These are phyloP conservation scores for Periphyllus acericola DNA, from an alignment of 2,888 invertebrate genomes.

Conservation along the genomic window DNA sequence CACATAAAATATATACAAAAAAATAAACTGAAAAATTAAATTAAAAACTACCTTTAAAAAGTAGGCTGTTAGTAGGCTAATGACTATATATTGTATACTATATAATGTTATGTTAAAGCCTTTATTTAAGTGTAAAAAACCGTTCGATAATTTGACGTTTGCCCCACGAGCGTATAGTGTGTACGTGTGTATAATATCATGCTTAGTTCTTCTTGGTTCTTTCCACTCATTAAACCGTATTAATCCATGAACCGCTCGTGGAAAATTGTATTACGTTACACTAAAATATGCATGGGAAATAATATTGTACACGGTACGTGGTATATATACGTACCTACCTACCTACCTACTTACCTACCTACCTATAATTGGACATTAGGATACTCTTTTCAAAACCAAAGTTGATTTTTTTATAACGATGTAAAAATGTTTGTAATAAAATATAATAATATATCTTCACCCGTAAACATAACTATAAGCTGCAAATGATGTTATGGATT, in stretches of 20 bases:
- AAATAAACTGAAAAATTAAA: no score
- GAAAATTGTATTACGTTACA: constrained; percentile 26
- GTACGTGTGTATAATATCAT: not conserved
- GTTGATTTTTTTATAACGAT: constrained; percentile 9
- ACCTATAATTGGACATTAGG: constrained; percentile 6
- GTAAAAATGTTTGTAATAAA: not conserved
- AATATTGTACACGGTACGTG: not conserved
- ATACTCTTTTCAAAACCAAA: constrained; percentile 1
- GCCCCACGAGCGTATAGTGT: not conserved
- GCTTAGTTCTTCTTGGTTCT: constrained; percentile 8
- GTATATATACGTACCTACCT: not conserved
- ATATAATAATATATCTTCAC: no score
- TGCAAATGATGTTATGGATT: no score
- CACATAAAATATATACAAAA: no score
- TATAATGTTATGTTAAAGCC: not conserved
- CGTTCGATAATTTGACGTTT: constrained; percentile 11
- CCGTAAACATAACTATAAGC: not conserved
- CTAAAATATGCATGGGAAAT: constrained; percentile 50
- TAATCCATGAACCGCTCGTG: constrained; percentile 40
- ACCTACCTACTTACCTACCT: not conserved
- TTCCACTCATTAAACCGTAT: constrained; percentile 46
- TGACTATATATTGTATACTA: no score
- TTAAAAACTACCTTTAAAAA: no score
- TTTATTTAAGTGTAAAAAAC: not conserved
- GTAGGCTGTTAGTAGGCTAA: no score